Conservation (phyloP, 2,888 invertebrate species). For the Orthosia gracilis region DNA sequence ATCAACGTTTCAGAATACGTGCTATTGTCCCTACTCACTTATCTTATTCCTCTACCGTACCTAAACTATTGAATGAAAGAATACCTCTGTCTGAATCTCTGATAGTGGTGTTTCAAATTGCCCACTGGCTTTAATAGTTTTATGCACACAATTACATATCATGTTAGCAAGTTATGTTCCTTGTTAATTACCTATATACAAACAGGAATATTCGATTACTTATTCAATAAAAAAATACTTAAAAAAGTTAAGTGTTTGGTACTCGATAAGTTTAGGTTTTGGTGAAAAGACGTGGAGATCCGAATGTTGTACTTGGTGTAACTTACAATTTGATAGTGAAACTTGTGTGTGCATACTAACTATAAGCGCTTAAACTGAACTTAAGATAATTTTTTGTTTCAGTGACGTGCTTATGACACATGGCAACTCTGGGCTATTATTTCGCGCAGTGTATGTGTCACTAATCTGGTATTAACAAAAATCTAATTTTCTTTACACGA, state of each 20-base stretch:
- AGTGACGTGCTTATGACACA: not conserved
- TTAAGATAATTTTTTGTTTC: not conserved
- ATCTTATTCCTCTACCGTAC: not conserved
- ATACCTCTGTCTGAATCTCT: not conserved
- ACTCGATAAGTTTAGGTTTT: not conserved
- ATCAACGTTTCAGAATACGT: too few species aligned
- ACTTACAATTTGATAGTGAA: not conserved
- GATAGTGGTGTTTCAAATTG: not conserved
- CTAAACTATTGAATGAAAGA: not conserved
- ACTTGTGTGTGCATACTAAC: not conserved
- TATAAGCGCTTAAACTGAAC: not conserved
- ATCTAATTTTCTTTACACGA: constrained; percentile 19
- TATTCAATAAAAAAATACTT: not conserved
- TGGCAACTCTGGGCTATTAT: not conserved
- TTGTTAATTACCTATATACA: constrained; percentile 24
- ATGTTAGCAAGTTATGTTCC: constrained; percentile 15
- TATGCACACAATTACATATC: constrained; percentile 24
- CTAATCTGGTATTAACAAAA: constrained; percentile 17
- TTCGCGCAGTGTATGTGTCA: not conserved
- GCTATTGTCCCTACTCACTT: not conserved
- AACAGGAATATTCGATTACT: constrained; percentile 6
- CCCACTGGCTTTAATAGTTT: constrained; percentile 11
- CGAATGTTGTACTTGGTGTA: not conserved
- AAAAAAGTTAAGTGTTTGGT: not conserved
- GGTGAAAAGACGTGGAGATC: not conserved